Conservation (phyloP, 2,797 vertebrate genomes). For the Hippopotamyrus pictus region DNA sequence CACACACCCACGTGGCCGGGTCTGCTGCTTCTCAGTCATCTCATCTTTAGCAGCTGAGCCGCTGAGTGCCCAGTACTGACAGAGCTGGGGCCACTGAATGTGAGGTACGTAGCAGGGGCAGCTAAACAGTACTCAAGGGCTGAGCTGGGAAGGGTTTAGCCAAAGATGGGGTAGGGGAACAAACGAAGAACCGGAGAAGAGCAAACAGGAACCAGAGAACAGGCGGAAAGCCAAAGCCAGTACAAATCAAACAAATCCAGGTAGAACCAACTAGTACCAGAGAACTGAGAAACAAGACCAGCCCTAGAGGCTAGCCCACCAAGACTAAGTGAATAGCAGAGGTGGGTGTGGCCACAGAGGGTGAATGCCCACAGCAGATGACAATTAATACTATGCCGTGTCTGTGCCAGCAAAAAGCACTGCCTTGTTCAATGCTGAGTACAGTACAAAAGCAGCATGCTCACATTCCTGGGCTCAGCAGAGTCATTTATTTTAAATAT, state of each 20-base stretch:
- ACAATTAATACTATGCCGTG: neutral
- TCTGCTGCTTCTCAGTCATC: neutral
- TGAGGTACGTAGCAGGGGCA: neutral
- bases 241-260: neutral
- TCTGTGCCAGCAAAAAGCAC: neutral
- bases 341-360: neutral
- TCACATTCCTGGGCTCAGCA: neutral
- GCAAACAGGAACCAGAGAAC: neutral
- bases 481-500: slow-evolving; percentile 11
- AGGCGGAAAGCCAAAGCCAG: neutral
- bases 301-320: neutral
- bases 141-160: neutral
- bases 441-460: neutral
- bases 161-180: neutral
- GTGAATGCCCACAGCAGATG: neutral
- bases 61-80: neutral
- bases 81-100: neutral
- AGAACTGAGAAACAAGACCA: neutral
- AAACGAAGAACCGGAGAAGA: neutral
- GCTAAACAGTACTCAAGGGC: neutral
- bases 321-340: neutral
- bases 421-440: neutral
- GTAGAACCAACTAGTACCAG: neutral
- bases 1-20: neutral
- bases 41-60: neutral